Evolutionary conservation across 2,113 vertebrate genomes (phyloP), one percentile per base, ranked within the genome.

Genomic region (Hydropotes inermis): DNA sequence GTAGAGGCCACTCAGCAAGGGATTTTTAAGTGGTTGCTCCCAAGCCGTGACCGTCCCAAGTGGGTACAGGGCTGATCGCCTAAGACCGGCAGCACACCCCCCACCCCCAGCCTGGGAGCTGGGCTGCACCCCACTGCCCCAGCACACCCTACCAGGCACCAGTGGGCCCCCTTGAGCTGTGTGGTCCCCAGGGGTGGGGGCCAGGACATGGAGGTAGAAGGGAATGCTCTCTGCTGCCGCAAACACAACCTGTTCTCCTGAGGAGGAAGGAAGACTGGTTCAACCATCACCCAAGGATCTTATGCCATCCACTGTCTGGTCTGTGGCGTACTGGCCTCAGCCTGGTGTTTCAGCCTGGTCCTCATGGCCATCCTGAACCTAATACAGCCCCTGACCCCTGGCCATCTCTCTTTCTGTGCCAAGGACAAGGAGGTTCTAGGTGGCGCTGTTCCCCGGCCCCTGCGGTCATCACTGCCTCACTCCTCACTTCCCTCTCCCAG

Each of bases 91-190:
- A 57, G 67, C 79, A 74, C 36, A 39, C 19, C n/a, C n/a, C 70
- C 23, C 6, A 43, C 47, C 84, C 64, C 91, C 57, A 17, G 64
- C 85, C 67, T 67, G 86, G 81, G 67, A 96, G 83, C 36, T 85
- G 82, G 95, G 89, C 33, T 91, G 57, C 87, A 79, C 67, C 91
- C 47, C 39, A 43, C 50, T 87, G 61, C 60, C 61, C 61, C 28
- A 33, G 91, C 81, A 39, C 50, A 82, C 57, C 92, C 95, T 93
- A 16, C 90, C 36, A 82, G 36, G 60, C 95, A 89, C 79, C 93
- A 89, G 67, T 30, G 27, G n/a, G 95, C 90, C 97, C 97, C 93
- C 89, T 96, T 97, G 86, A 97, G 83, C 94, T 97, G 83, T 87
- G 50, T 96, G 10, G 23, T 97, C 97, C 95, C 45, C 91, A 43